phyloP scores from a whole-genome alignment of 2,113 vertebrate species.

The Naja naja region DNA sequence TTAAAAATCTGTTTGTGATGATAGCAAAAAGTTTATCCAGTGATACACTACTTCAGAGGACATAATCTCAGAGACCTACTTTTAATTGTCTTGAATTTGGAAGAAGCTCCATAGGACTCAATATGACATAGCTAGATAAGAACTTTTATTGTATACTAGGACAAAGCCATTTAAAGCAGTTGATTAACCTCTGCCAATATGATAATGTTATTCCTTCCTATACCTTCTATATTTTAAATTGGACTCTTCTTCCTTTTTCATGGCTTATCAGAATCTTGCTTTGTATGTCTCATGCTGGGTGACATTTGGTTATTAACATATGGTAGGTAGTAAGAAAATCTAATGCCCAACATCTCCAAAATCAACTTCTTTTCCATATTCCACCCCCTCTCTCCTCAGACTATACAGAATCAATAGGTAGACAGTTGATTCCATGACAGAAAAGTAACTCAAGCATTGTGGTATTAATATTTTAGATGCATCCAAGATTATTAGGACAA shows the following conservation, averaged over 20 bases:
- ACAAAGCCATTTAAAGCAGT: background rate
- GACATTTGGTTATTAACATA: background rate
- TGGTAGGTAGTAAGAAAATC: background rate
- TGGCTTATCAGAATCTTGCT: background rate
- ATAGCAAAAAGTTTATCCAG: background rate
- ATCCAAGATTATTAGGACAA: background rate
- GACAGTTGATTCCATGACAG: background rate
- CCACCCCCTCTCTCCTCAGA: background rate
- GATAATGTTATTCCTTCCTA: background rate
- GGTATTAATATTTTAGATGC: background rate
- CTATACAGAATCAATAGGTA: background rate
- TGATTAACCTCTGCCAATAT: background rate
- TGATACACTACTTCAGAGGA: background rate
- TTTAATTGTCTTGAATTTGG: background rate
- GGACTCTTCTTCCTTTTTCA: background rate
- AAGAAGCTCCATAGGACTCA: background rate
- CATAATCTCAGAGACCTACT: background rate
- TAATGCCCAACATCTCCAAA: background rate
- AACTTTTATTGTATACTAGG: background rate
- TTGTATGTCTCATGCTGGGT: background rate
- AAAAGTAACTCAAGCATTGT: background rate
- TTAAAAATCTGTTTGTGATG: background rate
- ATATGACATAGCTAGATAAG: background rate
- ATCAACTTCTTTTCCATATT: background rate
- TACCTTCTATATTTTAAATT: background rate